These are phyloP conservation scores for Solenopsis fugax DNA, from an alignment of 1,140 invertebrate genomes.

Conservation along the genomic window DNA sequence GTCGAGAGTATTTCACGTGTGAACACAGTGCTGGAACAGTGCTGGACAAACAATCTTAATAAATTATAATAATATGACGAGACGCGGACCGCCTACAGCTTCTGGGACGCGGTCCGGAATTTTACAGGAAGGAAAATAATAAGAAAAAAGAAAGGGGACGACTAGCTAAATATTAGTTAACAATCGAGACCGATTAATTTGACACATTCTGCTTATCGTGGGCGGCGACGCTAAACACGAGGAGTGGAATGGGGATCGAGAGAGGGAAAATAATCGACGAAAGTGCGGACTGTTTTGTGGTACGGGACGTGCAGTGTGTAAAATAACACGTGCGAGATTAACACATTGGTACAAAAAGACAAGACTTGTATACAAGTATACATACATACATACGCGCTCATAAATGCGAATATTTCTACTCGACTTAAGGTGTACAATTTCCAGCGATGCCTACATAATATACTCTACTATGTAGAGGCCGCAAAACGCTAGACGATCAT, in stretches of 20 bases:
- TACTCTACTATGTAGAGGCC: conserved; percentile 81
- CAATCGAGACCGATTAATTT: conserved; percentile 69
- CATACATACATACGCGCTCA: conserved; percentile 72
- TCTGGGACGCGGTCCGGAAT: conserved; percentile 64
- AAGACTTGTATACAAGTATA: conserved; percentile 78
- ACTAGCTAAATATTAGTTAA: conserved; percentile 72
- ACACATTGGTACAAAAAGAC: conserved; percentile 77
- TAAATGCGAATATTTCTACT: conserved; percentile 76
- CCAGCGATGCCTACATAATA: conserved; percentile 77
- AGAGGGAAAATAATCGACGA: background rate
- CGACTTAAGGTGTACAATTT: conserved; percentile 75
- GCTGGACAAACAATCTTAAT: conserved; percentile 79
- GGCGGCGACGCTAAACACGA: conserved; percentile 40
- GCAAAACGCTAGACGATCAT: conserved; percentile 72
- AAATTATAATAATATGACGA: conserved; percentile 75
- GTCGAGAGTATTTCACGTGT: conserved; percentile 70
- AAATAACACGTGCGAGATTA: conserved; percentile 76
- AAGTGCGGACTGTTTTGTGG: conserved; percentile 61
- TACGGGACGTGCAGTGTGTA: conserved; percentile 76
- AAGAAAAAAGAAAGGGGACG: conserved; percentile 27
- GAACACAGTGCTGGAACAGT: conserved; percentile 73
- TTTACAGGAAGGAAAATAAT: conserved; percentile 71
- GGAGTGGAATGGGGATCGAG: conserved; percentile 19
- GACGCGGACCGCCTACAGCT: conserved; percentile 5
- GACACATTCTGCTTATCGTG: conserved; percentile 58